These are phyloP conservation scores for Ataeniobius toweri DNA, from an alignment of 2,797 vertebrate genomes.

Conservation along the genomic window DNA sequence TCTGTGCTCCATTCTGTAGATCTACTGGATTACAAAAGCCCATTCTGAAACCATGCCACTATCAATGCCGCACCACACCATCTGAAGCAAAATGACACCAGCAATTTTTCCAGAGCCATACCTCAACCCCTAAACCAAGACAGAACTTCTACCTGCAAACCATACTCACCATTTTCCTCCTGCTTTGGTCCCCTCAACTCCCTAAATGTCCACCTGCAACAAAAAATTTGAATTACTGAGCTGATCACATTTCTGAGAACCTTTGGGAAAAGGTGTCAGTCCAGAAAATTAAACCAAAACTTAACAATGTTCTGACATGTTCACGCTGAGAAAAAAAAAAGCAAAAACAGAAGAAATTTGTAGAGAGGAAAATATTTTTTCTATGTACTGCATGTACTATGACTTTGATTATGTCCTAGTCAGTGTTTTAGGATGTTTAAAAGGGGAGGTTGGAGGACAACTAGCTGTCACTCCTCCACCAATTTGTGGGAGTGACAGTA, in stretches of 20 bases:
- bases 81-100: no score
- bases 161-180: background rate
- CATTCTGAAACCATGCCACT: background rate
- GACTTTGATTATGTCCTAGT: conserved; percentile 10
- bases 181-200: background rate
- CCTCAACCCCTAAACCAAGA: no score
- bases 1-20: background rate
- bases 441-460: conserved; percentile 48
- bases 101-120: no score
- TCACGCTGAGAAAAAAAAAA: background rate
- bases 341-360: background rate
- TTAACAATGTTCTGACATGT: background rate
- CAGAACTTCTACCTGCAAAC: no score
- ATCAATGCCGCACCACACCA: no score
- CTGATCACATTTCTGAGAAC: background rate
- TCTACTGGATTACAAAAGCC: background rate
- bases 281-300: background rate
- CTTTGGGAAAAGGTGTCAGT: background rate
- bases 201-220: background rate
- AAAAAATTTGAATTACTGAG: background rate
- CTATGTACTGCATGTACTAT: background rate
- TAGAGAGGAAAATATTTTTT: background rate
- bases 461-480: conserved; percentile 57
- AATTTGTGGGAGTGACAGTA: conserved; percentile 57
- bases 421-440: background rate